A percentile compares a stretch with the other conserved stretches of the same genome.
Conservation (phyloP, 2,888 invertebrate genomes). For the Conops quadrifasciatus region DNA sequence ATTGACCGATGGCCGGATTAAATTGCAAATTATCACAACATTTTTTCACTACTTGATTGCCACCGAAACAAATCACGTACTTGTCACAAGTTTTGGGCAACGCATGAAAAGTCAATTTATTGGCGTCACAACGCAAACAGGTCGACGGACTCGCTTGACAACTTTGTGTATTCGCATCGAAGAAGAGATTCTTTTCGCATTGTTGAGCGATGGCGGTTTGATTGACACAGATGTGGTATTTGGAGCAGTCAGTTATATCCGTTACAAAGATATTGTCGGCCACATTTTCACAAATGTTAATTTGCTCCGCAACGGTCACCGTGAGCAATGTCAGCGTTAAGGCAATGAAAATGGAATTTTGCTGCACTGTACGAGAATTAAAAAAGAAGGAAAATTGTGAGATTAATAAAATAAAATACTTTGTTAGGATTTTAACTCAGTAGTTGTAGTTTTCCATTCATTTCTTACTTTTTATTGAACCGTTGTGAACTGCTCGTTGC, state of each 20-base stretch:
- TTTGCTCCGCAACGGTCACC: conserved; percentile 8
- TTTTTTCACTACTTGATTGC: conserved; percentile 39
- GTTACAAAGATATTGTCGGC: conserved; percentile 45
- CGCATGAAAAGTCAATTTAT: conserved; percentile 24
- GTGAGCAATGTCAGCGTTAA: conserved; percentile 14
- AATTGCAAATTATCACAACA: conserved; percentile 48
- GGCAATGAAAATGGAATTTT: conserved; percentile 15
- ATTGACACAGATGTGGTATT: conserved; percentile 43
- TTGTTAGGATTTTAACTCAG: not conserved
- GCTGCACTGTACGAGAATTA: conserved; percentile 24
- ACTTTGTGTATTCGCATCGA: conserved; percentile 42
- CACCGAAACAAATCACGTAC: conserved; percentile 46
- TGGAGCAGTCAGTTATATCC: conserved; percentile 42
- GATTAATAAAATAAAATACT: too few relatives aligned
- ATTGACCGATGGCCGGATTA: conserved; percentile 43
- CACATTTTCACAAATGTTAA: conserved; percentile 47
- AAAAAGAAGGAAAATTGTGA: conserved; percentile 4
- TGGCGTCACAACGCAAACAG: conserved; percentile 39
- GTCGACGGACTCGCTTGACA: conserved; percentile 24
- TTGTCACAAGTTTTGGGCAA: conserved; percentile 47
- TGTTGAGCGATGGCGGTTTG: conserved; percentile 34
- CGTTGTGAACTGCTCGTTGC: not conserved
- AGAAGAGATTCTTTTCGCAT: conserved; percentile 40
- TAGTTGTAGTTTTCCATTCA: not conserved
- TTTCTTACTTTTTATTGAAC: conserved; percentile 20